Evolutionary conservation across 2,888 invertebrate genomes (phyloP), one percentile per base, ranked within the genome.

Genomic region (Chironomus tentans): DNA sequence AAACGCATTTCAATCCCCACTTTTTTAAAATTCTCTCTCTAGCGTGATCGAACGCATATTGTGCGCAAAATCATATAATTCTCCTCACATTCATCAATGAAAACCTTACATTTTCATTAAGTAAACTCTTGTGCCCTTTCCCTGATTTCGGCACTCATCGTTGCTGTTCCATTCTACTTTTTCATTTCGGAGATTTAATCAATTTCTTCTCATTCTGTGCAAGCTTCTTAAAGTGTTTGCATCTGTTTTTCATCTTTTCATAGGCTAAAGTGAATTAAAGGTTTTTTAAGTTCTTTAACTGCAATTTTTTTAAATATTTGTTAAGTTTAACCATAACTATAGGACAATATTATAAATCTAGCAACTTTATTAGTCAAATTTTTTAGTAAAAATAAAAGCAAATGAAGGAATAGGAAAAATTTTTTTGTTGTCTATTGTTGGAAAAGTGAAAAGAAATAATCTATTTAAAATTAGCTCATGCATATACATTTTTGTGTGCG

Each of bases 151-250:
- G 13, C 70, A 21, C 70, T 70, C 15, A 10, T 56, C 56, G 24
- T 56, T 56, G n/a, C 71, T 74, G 65, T 38, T 61, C 62, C 74
- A 74, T 65, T 74, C 74, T 47, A 22, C 18, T 38, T 46, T 72
- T 72, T 72, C 56, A 4, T 65, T 22, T 68, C 48, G 22, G 68
- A 47, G 62, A 21, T 21, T 13, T 21, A 24, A 68, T 68, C 38
- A 73, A 62, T 28, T 65, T 74, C 68, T 13, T 74, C 74, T 74
- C 74, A 74, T 74, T 74, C 74, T 47, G 24, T 74, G 46, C 62
- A 62, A 68, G 74, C 47, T 65, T 62, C 47, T 68, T 48, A 46
- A 15, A 65, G 74, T 28, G 74, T 47, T 68, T 74, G 46, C 74
- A 74, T 68, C 74, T 74, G 21, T 65, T 65, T 28, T 68, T 47